Evolutionary conservation across 1,140 invertebrate species (phyloP), one percentile per base, ranked within the genome.

Genomic region (Trichomalopsis sarcophagae): DNA sequence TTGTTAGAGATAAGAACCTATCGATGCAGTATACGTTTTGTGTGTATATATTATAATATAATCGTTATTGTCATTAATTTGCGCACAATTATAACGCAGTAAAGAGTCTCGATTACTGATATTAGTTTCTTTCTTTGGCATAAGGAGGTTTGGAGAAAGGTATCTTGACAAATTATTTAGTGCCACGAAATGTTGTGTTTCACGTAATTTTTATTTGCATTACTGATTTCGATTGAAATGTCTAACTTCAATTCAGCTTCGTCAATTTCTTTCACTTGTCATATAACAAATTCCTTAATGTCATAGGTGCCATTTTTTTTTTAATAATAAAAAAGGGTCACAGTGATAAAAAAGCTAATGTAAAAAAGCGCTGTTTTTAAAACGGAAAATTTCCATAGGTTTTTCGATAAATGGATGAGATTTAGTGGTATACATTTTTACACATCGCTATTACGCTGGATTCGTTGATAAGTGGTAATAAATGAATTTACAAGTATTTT

Each of bases 221-320:
- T 9, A 62, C 68, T 2, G 40, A 40, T 82, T 82, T 78, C 14
- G 40, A 36, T 84, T 78, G 7, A 69, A 79, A 68, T 55, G 23
- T 69, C 73, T 79, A 84, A 55, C 21, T 84, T 78, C 44, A 74
- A 74, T 76, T 76, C 23, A 69, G 36, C n/a, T 66, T 77, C 62
- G 33, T 83, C n/a, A 62, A 40, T 79, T 84, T 84, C 44, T 76
- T 83, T 14, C 55, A 11, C 40, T 77, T 62, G 76, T 75, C 33
- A 36, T 73, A 62, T 69, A 84, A 84, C 21, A 77, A 84, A 77
- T 77, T 77, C 55, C 55, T 68, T 69, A 69, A 84, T 47, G 73
- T 5, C 4, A 50, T 50, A n/a, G 1, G 14, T 79, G 33, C 30
- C 11, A 27, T 27, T 27, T 27, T 69, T 68, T 73, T 82, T 77